A percentile compares a stretch with the other conserved stretches of the same genome.
phyloP scores from a whole-genome alignment of 2,888 invertebrate genomes.

The Lumbricus terrestris region DNA sequence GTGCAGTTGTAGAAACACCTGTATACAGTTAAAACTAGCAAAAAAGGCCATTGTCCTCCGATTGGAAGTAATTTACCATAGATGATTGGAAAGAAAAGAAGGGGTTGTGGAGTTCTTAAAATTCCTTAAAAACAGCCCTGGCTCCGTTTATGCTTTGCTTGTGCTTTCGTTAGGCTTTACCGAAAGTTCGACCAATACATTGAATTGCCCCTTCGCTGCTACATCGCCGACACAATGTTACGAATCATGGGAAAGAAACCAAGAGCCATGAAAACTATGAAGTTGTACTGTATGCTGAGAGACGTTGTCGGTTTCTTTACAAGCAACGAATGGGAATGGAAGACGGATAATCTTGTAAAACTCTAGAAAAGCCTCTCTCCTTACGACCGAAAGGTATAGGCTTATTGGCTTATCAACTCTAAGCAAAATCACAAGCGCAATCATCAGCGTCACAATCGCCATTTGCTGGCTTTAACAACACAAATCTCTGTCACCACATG shows the following conservation, averaged over 20 bases:
- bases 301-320: conserved; percentile 78
- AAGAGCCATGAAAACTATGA: not conserved
- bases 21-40: too few species aligned
- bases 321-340: conserved; percentile 84
- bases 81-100: too few species aligned
- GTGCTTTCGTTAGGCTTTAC: not conserved
- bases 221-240: conserved; percentile 4
- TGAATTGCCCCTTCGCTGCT: not conserved
- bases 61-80: too few species aligned
- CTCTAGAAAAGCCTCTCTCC: conserved; percentile 36
- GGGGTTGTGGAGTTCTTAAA: too few species aligned
- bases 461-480: not conserved
- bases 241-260: not conserved
- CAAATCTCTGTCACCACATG: not conserved
- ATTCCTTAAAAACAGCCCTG: too few species aligned
- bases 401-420: not conserved
- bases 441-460: too few species aligned
- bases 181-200: conserved; percentile 5
- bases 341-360: conserved; percentile 49
- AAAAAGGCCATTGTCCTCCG: too few species aligned
- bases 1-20: too few species aligned
- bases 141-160: not conserved
- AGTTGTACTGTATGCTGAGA: not conserved
- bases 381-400: conserved; percentile 41
- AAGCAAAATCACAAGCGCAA: not conserved